Base-by-base conservation (phyloP, 2,113 vertebrate genomes). In the Aplodontia rufa region DNA sequence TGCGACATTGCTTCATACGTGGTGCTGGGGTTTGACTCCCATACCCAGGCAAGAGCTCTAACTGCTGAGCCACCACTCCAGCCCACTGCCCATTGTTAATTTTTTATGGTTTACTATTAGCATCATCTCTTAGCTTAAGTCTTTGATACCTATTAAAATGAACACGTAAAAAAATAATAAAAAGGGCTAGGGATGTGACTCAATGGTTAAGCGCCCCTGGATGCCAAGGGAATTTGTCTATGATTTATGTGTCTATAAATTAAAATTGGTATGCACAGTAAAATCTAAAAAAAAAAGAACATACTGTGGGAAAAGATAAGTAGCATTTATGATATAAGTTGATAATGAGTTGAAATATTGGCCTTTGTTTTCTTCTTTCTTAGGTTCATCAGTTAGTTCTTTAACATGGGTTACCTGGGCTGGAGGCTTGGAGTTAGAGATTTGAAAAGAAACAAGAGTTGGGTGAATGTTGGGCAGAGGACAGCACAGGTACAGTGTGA, bases 361-460 rank as follows among this genome's bases (percentile, higher is more conserved):
- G 20, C 35, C 49, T 88, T 91, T 76, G 28, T 4, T 45, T 93
- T 90, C 64, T 89, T 91, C 74, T 79, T 93, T 93, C 16, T 80
- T 80, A 28, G 66, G 14, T 20, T 47, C 42, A 47, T 72, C 35
- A 69, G 60, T 42, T 69, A 53, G 42, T 92, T 92, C 16, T 87
- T 92, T 74, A 83, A 49, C 28, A 74, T 42, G 84, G 6, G 16
- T 60, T 78, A 35, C 17, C 30, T 93, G 32, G 13, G 6, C 20
- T 66, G 45, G 35, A 93, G 40, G 80, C 40, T 45, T 71, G 40
- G 76, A 90, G 30, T 6, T 32, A 64, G 16, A 4, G 14, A 72
- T 95, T 83, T 89, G 42, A 51, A 93, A 42, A 20, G 45, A 62
- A 82, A 86, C 47, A 64, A 49, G 58, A 32, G 9, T 2, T 26